Conservation (phyloP, 2,113 vertebrate species). For the Rhegmatorhina hoffmannsi region DNA sequence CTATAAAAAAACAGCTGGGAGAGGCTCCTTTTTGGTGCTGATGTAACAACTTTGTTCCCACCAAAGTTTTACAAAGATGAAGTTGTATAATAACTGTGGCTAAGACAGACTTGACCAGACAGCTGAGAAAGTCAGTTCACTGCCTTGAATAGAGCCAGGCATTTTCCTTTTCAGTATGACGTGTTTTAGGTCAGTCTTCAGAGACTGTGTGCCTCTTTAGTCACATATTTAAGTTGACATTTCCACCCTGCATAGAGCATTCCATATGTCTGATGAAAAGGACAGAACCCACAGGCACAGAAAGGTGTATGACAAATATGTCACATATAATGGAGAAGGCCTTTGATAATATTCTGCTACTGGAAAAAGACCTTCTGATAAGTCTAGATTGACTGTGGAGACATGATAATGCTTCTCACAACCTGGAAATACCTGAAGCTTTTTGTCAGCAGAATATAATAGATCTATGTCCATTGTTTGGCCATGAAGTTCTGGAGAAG, state of each 20-base stretch:
- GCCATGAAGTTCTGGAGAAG: neutral
- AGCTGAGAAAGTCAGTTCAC: neutral
- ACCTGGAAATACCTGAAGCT: neutral
- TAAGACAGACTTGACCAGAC: neutral
- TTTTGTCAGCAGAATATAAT: neutral
- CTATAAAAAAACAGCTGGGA: neutral
- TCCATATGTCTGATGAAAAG: neutral
- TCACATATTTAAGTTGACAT: neutral
- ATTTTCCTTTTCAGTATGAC: neutral
- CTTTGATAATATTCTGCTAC: neutral
- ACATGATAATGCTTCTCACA: neutral
- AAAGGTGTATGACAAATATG: rapidly evolving
- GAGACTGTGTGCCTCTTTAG: neutral
- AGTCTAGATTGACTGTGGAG: neutral
- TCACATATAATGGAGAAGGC: neutral
- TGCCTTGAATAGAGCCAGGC: neutral
- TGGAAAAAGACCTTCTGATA: neutral
- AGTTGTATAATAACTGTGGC: neutral
- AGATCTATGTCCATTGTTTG: neutral
- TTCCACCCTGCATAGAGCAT: neutral
- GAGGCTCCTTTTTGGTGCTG: neutral
- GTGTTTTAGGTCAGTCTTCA: neutral
- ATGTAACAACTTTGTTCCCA: neutral
- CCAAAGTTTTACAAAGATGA: neutral
- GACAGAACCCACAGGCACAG: neutral